These are phyloP conservation scores for Apostichopus leukothele DNA, from an alignment of 53 echinoderm and acorn worm species.

Conservation along the genomic window DNA sequence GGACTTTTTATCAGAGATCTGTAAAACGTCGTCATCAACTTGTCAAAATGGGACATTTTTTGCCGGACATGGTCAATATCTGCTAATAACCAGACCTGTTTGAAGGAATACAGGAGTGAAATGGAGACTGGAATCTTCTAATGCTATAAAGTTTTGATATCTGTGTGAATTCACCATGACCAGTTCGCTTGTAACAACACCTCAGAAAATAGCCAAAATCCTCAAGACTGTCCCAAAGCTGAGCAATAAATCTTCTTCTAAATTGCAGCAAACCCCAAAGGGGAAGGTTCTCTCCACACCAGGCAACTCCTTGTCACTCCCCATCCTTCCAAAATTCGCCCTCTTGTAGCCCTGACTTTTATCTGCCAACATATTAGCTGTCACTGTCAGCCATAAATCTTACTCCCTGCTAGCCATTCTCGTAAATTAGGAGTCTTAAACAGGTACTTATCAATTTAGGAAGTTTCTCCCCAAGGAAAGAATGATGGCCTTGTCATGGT, in stretches of 20 bases:
- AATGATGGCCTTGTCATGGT: background rate
- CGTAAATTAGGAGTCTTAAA: slow-evolving; percentile 39
- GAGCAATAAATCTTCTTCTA: background rate
- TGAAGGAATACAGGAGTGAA: too few species aligned
- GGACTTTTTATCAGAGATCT: too few species aligned
- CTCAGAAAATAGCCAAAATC: too few species aligned
- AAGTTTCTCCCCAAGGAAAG: background rate
- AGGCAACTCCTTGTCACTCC: background rate
- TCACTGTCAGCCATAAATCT: slow-evolving; percentile 25
- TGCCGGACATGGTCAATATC: too few species aligned
- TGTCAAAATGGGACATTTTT: too few species aligned
- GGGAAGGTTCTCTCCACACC: background rate
- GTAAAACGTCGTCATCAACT: too few species aligned
- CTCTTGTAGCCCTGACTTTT: slow-evolving; percentile 13
- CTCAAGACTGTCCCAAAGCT: background rate
- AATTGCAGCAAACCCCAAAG: slow-evolving; percentile 14
- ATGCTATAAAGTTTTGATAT: too few species aligned
- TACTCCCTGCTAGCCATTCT: background rate
- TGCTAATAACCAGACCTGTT: too few species aligned
- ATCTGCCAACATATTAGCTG: slow-evolving; percentile 42
- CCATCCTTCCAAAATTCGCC: background rate
- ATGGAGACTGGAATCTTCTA: too few species aligned
- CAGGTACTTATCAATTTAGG: slow-evolving; percentile 20
- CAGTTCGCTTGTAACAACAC: too few species aligned
- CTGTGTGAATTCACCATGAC: too few species aligned